Evolutionary conservation across 2,888 invertebrate genomes (phyloP).

Genomic region (Antheraea yamamai): DNA sequence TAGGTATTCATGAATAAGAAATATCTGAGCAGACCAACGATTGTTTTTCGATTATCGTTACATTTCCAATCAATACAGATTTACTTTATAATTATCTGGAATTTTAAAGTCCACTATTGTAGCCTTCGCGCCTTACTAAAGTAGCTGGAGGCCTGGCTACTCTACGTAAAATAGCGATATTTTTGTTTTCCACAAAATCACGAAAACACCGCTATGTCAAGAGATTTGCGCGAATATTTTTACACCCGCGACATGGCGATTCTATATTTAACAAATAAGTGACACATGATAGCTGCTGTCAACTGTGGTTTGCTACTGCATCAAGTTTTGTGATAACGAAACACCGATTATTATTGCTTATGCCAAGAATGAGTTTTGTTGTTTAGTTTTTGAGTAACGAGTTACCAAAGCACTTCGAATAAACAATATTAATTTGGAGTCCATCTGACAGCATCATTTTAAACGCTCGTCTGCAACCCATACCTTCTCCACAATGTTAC

Average conservation of each 20-base stretch:
- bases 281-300: too few relatives aligned
- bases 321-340: too few relatives aligned
- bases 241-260: too few relatives aligned
- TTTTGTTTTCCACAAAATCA: too few relatives aligned
- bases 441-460: conserved; percentile 15
- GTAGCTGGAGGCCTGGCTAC: too few relatives aligned
- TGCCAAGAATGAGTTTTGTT: background rate
- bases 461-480: conserved; percentile 35
- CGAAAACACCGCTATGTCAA: too few relatives aligned
- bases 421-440: conserved; percentile 8
- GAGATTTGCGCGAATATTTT: too few relatives aligned
- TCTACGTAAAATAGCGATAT: too few relatives aligned
- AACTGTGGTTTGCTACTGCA: too few relatives aligned
- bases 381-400: background rate
- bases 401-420: conserved; percentile 17
- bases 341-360: background rate
- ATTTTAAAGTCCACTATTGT: background rate
- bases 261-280: too few relatives aligned
- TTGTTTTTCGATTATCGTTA: background rate
- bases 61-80: background rate
- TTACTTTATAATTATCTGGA: background rate
- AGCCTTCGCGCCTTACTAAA: too few relatives aligned
- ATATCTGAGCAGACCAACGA: background rate
- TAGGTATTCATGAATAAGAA: background rate
- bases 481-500: conserved; percentile 23